Base-by-base conservation (phyloP, 30 jellyfish, hydroid and myxozoan species). In the Phacellophora camtschatica region DNA sequence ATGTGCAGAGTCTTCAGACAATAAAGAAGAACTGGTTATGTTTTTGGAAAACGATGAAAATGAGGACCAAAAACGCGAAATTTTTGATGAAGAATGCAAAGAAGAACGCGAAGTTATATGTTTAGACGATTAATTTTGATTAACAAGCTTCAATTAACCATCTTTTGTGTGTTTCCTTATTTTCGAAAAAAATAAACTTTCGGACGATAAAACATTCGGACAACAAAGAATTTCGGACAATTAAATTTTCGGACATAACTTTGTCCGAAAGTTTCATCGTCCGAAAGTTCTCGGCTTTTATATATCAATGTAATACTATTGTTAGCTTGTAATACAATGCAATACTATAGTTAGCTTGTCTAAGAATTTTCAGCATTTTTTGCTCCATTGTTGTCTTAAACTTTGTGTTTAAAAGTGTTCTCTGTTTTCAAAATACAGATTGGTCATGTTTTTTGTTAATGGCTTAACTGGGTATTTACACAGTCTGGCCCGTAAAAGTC, bases 1-100 rank as follows among this genome's bases (percentile, higher is more conserved):
- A 18, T 29, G 62, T 64, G 19, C 32, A 19, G 64, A 31, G 20
- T 29, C 34, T 64, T 8, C 32, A 19, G 28, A 64, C 18, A 64
- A 64, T 64, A 29, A 35, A 3, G 65, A 64, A 8, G 78, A 64
- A 19, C 78, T 64, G 78, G 62, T 35, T 4, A 64, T 29, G 57
- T 20, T 27, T 64, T 64, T 64, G 78, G 78, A 64, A 29, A 36
- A 64, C 35, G 78, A 64, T 64, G 78, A 64, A 36, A 32, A 64
- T 64, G 78, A 64, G 25, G 29, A 59, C 11, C 56, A 59, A 59
- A 13, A 5, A 59, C 9, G 53, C 23, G 74, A 59, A 59, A 59
- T 54, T 30, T 9, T 58, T 58, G 73, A 19, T 58, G 78, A 64
- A 30, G 20, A 64, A 9, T 29, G 29, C 65, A 58, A 64, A 64